Conservation (phyloP, 2,888 invertebrate species). For the Latrodectus hesperus region DNA sequence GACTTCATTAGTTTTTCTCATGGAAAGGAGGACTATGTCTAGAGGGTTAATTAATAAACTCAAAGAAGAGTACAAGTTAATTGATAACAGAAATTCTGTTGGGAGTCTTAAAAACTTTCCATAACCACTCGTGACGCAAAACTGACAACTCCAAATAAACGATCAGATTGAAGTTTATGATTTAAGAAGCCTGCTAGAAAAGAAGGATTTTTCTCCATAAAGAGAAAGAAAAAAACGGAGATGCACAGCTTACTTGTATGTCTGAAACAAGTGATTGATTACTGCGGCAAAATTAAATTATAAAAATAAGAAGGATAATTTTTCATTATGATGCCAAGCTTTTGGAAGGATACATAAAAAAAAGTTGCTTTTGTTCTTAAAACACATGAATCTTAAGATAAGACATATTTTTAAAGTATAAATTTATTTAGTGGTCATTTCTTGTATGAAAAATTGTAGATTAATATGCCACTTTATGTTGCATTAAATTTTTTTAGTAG, state of each 20-base stretch:
- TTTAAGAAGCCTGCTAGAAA: conserved; percentile 24
- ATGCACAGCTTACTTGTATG: conserved; percentile 15
- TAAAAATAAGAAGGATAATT: conserved; percentile 54
- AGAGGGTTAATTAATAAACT: conserved; percentile 47
- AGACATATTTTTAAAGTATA: no score
- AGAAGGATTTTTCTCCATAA: conserved; percentile 21
- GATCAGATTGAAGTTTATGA: conserved; percentile 39
- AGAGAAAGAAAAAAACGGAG: conserved; percentile 6
- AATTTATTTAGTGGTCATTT: no score
- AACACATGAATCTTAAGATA: no score
- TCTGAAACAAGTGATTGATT: conserved; percentile 40
- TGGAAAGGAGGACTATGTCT: not conserved
- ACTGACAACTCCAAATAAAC: conserved; percentile 44
- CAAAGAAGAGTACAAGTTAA: conserved; percentile 10
- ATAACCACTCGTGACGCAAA: conserved; percentile 8
- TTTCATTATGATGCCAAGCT: conserved; percentile 43
- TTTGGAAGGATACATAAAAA: conserved; percentile 25
- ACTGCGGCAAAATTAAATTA: conserved; percentile 41
- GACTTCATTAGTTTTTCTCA: conserved; percentile 5
- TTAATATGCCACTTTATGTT: no score
- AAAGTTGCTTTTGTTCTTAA: conserved; percentile 11
- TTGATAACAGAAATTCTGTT: conserved; percentile 32
- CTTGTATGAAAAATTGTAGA: no score
- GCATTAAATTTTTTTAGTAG: no score
- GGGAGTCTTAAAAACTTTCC: not conserved